Evolutionary conservation across 2,113 vertebrate species (phyloP), one percentile per base, ranked within the genome.

Genomic region (Indicator indicator): DNA sequence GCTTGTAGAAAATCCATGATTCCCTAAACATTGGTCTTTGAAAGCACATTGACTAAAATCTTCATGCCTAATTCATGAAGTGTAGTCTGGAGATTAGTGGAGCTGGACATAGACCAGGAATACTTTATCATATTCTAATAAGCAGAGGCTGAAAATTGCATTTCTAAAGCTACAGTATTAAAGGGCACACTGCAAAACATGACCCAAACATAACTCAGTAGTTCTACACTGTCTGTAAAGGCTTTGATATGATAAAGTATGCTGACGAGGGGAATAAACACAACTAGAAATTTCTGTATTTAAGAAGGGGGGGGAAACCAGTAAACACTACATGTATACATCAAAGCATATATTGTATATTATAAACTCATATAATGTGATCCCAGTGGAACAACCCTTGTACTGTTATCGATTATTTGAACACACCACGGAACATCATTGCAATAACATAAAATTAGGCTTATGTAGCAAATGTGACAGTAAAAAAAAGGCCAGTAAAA

Each of bases 61-160:
- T 99, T 99, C 98, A 99, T 99, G 98, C 98, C 97, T 99, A 98
- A 98, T 99, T 99, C 98, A 99, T 99, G 98, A 98, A 98, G 97
- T 96, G 93, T 97, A 97, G 97, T 98, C 98, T 98, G 98, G 97
- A 98, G 98, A 98, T 98, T 98, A 97, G 98, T 97, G 95, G 94
- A 97, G 97, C 98, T 98, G 97, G 97, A 98, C 98, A 98, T 96
- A 98, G 97, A 98, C 97, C 97, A 98, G 97, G 98, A 98, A 99
- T 98, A 99, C 99, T 99, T 99, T 98, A 98, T 99, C 99, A 99
- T 99, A 99, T 99, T 99, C 99, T 99, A 99, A 99, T 99, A 99
- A 98, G 98, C 98, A 97, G 97, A 98, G 98, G 98, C 97, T 99
- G 98, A 98, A 99, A 99, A 99, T 99, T 99, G 99, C 98, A 99